These are phyloP conservation scores for Megalops atlanticus DNA, from an alignment of 2,113 vertebrate genomes.

Conservation along the genomic window DNA sequence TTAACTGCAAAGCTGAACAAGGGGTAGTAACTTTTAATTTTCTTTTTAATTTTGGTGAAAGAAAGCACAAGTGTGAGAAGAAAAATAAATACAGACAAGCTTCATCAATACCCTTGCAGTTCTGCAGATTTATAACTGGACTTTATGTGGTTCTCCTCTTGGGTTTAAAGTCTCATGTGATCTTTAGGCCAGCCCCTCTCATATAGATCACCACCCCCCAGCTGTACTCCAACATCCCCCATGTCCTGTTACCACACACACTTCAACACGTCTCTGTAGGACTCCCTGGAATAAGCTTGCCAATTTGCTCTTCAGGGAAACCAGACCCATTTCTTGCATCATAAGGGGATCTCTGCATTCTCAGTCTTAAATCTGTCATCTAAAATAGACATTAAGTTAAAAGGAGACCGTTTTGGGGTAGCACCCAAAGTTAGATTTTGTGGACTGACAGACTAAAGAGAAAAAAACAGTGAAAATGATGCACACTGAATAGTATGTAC, in stretches of 20 bases:
- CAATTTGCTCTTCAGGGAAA: too few relatives aligned
- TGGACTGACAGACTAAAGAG: not conserved
- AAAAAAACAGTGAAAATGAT: not conserved
- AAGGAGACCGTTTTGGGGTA: not conserved
- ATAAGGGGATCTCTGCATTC: too few relatives aligned
- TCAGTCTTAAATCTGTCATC: not conserved
- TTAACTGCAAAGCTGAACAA: too few relatives aligned
- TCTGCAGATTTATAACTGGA: not conserved
- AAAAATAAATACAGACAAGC: too few relatives aligned
- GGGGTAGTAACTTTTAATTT: too few relatives aligned
- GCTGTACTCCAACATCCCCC: not conserved
- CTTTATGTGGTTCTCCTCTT: not conserved
- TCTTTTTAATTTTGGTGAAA: too few relatives aligned
- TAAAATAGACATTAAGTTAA: not conserved
- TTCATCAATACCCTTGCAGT: not conserved
- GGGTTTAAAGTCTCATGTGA: not conserved
- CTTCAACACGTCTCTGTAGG: not conserved
- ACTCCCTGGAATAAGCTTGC: not conserved
- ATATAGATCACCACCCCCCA: not conserved
- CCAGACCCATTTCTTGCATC: too few relatives aligned
- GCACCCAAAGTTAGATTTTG: not conserved
- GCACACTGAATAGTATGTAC: not conserved
- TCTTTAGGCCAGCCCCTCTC: not conserved
- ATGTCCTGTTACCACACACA: not conserved
- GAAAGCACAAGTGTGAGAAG: too few relatives aligned